Percentiles rank a stretch among this genome's conserved stretches.
Evolutionary conservation across 2,113 vertebrate species (phyloP).

Genomic region (Numenius arquata): DNA sequence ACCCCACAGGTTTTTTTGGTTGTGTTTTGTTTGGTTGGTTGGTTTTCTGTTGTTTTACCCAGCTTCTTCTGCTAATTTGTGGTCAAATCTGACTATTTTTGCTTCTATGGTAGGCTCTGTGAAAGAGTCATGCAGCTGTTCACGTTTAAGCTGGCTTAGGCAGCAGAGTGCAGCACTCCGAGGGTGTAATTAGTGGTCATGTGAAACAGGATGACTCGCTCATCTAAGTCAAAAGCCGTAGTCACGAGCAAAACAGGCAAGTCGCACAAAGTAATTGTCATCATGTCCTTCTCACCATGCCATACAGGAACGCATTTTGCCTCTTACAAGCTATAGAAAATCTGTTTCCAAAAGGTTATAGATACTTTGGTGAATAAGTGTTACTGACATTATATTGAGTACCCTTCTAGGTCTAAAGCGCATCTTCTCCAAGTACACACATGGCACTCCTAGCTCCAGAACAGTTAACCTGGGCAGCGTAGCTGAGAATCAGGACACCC

Average conservation of each 20-base stretch:
- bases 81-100: neutral
- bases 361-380: neutral
- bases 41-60: too few relatives aligned
- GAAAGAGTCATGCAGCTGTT: neutral
- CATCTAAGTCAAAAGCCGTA: neutral
- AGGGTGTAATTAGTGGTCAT: neutral
- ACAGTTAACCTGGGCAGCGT: neutral
- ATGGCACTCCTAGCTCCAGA: neutral
- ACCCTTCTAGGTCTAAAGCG: neutral
- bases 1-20: neutral
- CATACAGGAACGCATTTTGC: neutral
- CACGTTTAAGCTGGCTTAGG: neutral
- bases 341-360: neutral
- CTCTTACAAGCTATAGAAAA: neutral
- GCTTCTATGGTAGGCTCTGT: neutral
- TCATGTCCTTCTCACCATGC: neutral
- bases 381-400: neutral
- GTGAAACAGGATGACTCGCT: neutral
- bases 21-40: too few relatives aligned
- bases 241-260: neutral
- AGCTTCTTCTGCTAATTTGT: neutral
- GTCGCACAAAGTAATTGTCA: neutral
- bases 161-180: neutral
- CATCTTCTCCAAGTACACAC: neutral
- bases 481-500: neutral